A percentile compares a stretch with the other conserved stretches of the same genome.
phyloP scores from a whole-genome alignment of 2,113 vertebrate species.

The Bombycilla garrulus region DNA sequence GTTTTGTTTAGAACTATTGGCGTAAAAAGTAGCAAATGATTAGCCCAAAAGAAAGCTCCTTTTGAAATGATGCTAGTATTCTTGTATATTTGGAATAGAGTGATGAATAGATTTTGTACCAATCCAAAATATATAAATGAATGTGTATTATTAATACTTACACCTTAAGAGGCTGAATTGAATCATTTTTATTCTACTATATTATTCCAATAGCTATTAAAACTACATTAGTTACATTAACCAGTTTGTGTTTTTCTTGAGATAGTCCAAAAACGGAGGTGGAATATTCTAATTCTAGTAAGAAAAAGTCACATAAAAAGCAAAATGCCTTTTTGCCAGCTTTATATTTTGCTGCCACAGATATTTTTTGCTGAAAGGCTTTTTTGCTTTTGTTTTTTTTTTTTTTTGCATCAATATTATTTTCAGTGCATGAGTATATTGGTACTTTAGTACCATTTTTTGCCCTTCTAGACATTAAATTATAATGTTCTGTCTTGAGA shows the following conservation, averaged over 20 bases:
- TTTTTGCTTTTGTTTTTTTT: not conserved
- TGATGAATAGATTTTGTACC: not conserved
- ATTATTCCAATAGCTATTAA: not conserved
- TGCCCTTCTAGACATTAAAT: not conserved
- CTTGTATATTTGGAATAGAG: not conserved
- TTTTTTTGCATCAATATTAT: constrained; percentile 1
- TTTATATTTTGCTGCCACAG: not conserved
- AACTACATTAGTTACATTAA: not conserved
- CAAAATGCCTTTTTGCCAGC: not conserved
- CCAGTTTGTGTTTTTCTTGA: not conserved
- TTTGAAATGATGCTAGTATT: not conserved
- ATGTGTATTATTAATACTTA: not conserved
- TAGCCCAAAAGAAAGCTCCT: not conserved
- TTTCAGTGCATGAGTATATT: not conserved
- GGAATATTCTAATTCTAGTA: not conserved
- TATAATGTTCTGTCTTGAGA: not conserved
- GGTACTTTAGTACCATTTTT: not conserved
- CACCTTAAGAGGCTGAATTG: not conserved
- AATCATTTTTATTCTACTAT: constrained; percentile 29
- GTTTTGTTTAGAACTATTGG: not conserved
- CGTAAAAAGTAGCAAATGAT: not conserved
- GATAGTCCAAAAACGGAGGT: not conserved
- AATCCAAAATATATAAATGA: not conserved
- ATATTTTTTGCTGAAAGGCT: not conserved
- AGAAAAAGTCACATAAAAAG: not conserved